Evolutionary conservation across 2,888 invertebrate genomes (phyloP), one percentile per base, ranked within the genome.

Genomic region (Cheilosia soror): DNA sequence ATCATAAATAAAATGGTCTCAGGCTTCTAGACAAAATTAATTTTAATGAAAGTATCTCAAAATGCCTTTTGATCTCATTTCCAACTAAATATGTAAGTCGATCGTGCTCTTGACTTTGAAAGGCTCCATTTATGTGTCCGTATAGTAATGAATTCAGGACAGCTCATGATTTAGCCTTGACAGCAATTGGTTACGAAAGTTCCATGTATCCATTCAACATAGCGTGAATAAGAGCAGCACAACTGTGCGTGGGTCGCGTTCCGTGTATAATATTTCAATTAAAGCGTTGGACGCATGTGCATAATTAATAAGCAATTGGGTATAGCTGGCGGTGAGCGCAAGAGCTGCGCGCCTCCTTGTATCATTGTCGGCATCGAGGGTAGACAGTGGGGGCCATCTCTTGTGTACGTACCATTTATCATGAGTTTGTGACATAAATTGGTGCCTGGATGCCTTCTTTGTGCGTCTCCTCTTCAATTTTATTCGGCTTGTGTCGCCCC

Each of bases 271-370:
- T 75, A 84, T 84, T 84, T 80, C 80, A 84, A 84, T 84, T 84
- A 75, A 80, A 79, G 79, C 83, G 73, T 84, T 69, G 79, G 83
- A 80, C 84, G 79, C 80, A 84, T 80, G 84, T 62, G 84, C 84
- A 84, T 84, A 84, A 84, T 84, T 84, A 84, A 84, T 84, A 84
- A 80, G 80, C 75, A 80, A 75, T 80, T 80, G 79, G 55, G 47
- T 73, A 25, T 47, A 65, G 44, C 49, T 57, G 29, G n/a, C n/a
- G 13, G 47, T 33, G n/a, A n/a, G 31, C 6, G n/a, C 15, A 47
- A 60, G 40, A 55, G 55, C 42, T 82, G 53, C 7, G 31, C 57
- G 40, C 57, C 27, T 47, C 27, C 37, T 37, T 4, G 37, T 37
- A 40, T 57, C 63, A 55, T 75, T 80, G 79, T 75, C 68, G 69